Base-by-base conservation (phyloP, 2,113 vertebrate species). In the Syngnathus scovelli region DNA sequence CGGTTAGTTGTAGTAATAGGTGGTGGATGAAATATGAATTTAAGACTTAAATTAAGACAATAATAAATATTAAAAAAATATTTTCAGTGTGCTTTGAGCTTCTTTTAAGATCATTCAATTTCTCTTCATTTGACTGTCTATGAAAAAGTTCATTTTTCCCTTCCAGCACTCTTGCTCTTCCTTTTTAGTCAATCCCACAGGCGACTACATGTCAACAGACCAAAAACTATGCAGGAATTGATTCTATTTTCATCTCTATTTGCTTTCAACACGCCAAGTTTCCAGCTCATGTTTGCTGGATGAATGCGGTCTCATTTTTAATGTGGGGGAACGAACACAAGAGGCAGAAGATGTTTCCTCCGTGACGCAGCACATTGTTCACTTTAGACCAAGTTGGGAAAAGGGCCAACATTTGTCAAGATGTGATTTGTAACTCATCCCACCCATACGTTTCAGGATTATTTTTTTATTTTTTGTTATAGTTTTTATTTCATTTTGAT, bases 241-340 rank as follows among this genome's bases (percentile, higher is more conserved):
- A 23, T 69, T 68, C 69, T 0, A 48, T 63, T 64, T 41, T 10
- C 12, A 0, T 44, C 60, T 73, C 44, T 70, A 59, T 68, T 64
- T 64, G 36, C 48, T 55, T 61, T 64, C 63, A 19, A 44, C 75
- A 6, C 16, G 23, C 60, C 23, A 21, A 41, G 63, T 78, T 78
- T 38, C 69, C 8, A 27, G 9, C 36, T 15, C 2, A 64, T 67
- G 65, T 51, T 38, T 13, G 70, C 71, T 71, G 71, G 73, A 68
- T 66, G 68, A 75, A 81, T 36, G 37, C 69, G 66, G 63, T 76
- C 70, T 74, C 58, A 23, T 80, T 71, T 78, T 76, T 77, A 77
- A 78, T 72, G 55, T 58, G 55, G 55, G 12, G 55, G 15, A 36
- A 58, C 27, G 15, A 36, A 58, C 55, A 36, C 13, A 5, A 33